These are phyloP conservation scores for Magallana nippona DNA, from an alignment of 2,888 invertebrate species.

Conservation along the genomic window DNA sequence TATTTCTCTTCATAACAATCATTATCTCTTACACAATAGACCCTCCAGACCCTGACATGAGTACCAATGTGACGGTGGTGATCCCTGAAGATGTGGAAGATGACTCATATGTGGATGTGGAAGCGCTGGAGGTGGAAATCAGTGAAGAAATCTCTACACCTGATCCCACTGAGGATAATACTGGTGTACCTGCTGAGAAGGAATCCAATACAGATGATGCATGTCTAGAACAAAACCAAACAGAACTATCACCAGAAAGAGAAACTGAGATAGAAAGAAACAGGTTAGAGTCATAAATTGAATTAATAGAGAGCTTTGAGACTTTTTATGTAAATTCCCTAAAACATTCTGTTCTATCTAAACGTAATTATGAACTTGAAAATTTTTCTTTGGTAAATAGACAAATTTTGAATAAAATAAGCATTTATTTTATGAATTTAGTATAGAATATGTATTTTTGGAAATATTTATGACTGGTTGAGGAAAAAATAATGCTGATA, in stretches of 20 bases:
- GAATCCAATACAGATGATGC: no score
- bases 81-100: constrained; percentile 37
- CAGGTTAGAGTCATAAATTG: background rate
- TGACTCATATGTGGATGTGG: constrained; percentile 30
- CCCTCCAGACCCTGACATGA: constrained; percentile 23
- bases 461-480: no score
- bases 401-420: no score
- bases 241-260: background rate
- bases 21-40: background rate
- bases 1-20: no score
- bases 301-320: background rate
- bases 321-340: background rate
- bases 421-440: no score
- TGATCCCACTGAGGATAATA: background rate
- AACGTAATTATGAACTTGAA: background rate
- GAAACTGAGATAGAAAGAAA: background rate
- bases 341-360: background rate
- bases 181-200: background rate
- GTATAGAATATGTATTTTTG: no score
- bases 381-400: background rate
- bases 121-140: constrained; percentile 18
- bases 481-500: no score
- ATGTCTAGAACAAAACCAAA: background rate
- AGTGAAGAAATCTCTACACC: background rate
- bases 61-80: constrained; percentile 38